phyloP scores from a whole-genome alignment of 2,888 invertebrate genomes.

The Brachyptera putata region DNA sequence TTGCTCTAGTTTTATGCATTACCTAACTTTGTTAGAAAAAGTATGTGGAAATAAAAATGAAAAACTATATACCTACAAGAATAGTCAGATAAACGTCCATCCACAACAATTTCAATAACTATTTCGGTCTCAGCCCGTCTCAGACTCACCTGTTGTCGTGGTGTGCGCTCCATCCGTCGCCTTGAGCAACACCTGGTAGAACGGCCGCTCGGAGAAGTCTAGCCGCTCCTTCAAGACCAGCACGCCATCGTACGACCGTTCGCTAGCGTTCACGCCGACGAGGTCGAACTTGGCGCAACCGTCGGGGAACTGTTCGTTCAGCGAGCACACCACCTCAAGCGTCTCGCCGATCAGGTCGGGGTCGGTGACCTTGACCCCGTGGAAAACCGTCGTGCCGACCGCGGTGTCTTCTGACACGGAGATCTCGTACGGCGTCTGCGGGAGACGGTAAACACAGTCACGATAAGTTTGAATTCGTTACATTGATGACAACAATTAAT shows the following conservation, averaged over 20 bases:
- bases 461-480: too few species aligned
- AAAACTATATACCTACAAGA: too few species aligned
- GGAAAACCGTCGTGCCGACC: conserved; percentile 67
- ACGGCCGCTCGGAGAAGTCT: conserved; percentile 72
- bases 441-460: too few species aligned
- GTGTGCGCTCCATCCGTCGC: conserved; percentile 53
- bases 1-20: too few species aligned
- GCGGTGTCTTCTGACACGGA: conserved; percentile 71
- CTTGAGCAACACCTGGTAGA: conserved; percentile 70
- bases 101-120: too few species aligned
- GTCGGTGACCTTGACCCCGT: conserved; percentile 70
- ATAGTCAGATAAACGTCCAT: too few species aligned
- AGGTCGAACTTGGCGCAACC: conserved; percentile 69
- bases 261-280: conserved; percentile 56
- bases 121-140: too few species aligned
- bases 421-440: conserved; percentile 74
- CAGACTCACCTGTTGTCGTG: not conserved
- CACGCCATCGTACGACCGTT: conserved; percentile 61
- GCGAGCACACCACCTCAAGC: conserved; percentile 66
- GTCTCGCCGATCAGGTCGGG: conserved; percentile 75
- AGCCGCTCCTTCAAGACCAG: conserved; percentile 65
- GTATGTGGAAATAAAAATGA: too few species aligned
- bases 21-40: too few species aligned
- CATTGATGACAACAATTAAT: too few species aligned
- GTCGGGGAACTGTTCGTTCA: conserved; percentile 59